Percentiles rank a stretch among this genome's conserved stretches.
Conservation (phyloP, 2,888 invertebrate genomes). For the Mylabris sibirica region DNA sequence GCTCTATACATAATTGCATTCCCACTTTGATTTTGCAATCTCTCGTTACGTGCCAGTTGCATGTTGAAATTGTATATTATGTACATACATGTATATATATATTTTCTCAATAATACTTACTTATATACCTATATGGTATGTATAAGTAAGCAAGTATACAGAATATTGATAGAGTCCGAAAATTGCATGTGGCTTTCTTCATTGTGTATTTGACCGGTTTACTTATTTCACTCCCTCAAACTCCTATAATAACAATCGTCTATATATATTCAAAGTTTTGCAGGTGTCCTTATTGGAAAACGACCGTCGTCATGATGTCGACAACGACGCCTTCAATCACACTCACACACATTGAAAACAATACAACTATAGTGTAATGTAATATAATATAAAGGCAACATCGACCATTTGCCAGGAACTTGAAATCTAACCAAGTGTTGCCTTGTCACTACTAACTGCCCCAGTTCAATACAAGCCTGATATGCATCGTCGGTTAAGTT, state of each 20-base stretch:
- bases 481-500: conserved; percentile 18
- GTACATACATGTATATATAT: neutral
- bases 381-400: conserved; percentile 40
- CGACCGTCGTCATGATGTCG: conserved; percentile 36
- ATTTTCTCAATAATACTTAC: neutral
- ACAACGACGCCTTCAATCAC: conserved; percentile 24
- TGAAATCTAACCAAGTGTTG: conserved; percentile 34
- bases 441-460: conserved; percentile 43
- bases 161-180: conserved; percentile 24
- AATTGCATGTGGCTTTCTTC: conserved; percentile 24
- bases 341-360: neutral
- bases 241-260: conserved; percentile 26
- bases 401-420: conserved; percentile 40
- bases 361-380: conserved; percentile 16
- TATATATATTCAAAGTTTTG: conserved; percentile 49
- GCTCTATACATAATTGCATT: conserved; percentile 35
- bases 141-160: conserved; percentile 4
- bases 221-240: conserved; percentile 1
- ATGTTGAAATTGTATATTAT: conserved; percentile 42
- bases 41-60: conserved; percentile 50
- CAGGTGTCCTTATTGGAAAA: conserved; percentile 52
- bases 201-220: conserved; percentile 24
- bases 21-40: conserved; percentile 52
- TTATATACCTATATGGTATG: neutral
- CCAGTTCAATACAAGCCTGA: conserved; percentile 40